These are phyloP conservation scores for Tachina fera DNA, from an alignment of 2,888 invertebrate species.

Conservation along the genomic window DNA sequence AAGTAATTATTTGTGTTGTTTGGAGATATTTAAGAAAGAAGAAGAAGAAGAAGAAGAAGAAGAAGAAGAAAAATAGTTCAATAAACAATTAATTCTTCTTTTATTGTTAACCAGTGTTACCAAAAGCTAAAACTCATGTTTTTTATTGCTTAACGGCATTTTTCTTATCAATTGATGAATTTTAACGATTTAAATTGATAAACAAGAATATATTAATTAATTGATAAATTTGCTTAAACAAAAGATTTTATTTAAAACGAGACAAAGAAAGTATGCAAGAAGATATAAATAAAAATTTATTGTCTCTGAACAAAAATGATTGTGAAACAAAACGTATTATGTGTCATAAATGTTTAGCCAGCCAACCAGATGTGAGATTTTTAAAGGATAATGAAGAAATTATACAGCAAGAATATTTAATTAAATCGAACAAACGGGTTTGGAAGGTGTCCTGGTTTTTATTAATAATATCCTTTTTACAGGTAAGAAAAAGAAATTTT, in stretches of 20 bases:
- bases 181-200: not conserved
- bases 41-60: too few relatives aligned
- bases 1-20: too few relatives aligned
- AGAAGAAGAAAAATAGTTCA: too few relatives aligned
- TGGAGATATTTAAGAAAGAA: too few relatives aligned
- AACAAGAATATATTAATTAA: not conserved
- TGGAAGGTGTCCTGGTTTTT: slow-evolving; percentile 79
- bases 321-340: slow-evolving; percentile 18
- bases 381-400: not conserved
- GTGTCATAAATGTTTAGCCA: slow-evolving; percentile 34
- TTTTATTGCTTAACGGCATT: not conserved
- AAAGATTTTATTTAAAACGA: not conserved
- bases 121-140: not conserved
- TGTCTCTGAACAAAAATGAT: slow-evolving; percentile 42
- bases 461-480: slow-evolving; percentile 75
- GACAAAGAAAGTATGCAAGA: slow-evolving; percentile 1
- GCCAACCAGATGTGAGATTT: slow-evolving; percentile 26
- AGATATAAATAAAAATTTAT: slow-evolving; percentile 40
- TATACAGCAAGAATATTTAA: slow-evolving; percentile 72
- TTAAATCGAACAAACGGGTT: slow-evolving; percentile 73
- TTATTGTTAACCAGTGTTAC: not conserved
- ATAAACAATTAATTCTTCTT: slow-evolving; percentile 12
- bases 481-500: slow-evolving; percentile 73
- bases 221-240: not conserved
- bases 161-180: not conserved